Evolutionary conservation across 2,888 invertebrate species (phyloP), one percentile per base, ranked within the genome.

Genomic region (Polymixis flavicincta): DNA sequence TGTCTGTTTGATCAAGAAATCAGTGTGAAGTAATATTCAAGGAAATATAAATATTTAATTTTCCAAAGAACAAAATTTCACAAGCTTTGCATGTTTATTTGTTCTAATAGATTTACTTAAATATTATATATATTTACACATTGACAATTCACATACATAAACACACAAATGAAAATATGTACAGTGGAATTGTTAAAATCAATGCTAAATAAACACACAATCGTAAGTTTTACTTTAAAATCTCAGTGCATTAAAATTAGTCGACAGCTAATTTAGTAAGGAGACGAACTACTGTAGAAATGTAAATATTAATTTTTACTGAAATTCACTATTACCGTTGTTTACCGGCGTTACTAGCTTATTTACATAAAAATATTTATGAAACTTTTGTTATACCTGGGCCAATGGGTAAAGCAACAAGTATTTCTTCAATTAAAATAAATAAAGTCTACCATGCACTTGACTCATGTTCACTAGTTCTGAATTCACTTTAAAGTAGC

Each of bases 361-460:
- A 37, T 2, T 37, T 9, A 13, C 11, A 5, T 25, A 32, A 76
- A 60, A 45, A 45, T 50, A 42, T 42, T 50, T 45, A 42, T 8
- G 8, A 55, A 66, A 66, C 25, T 60, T 14, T 55, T 57, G 17
- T 17, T 60, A 14, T 65, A 66, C 79, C 79, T 78, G 17, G 14
- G 45, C 17, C 2, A 65, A 19, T n/a, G 45, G 55, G 9, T 57
- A 67, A 55, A 61, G 63, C 63, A 72, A 71, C 13, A 61, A 48
- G 14, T 60, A 50, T 45, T 63, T 42, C 45, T 50, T 71, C 48
- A n/a, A 57, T 13, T 64, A 71, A 67, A 69, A 61, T 55, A 63
- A 52, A 11, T 64, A 9, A 32, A 3, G 14, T 57, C 13, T 65
- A 54, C 28, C 13, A 13, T 70, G 32, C 59, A 70, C 66, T 25